A percentile compares a stretch with the other conserved stretches of the same genome.
These are phyloP conservation scores for Heliothis peltigera DNA, from an alignment of 2,888 invertebrate genomes.

Conservation along the genomic window DNA sequence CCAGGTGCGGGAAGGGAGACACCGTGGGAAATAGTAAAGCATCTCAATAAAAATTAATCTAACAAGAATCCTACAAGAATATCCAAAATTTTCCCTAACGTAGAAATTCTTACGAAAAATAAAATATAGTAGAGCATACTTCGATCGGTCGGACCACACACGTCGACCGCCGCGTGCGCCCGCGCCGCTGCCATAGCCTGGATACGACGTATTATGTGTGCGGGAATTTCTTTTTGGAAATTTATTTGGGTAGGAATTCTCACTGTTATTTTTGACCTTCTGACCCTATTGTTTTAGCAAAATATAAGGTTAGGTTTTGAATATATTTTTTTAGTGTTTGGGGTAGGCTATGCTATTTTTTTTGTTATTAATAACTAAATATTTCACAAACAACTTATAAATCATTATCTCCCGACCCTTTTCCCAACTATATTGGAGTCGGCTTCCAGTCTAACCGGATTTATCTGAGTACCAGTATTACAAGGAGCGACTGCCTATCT, in stretches of 20 bases:
- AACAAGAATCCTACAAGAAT: constrained; percentile 51
- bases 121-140: constrained; percentile 61
- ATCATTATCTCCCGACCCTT: too few species aligned
- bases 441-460: too few species aligned
- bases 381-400: too few species aligned
- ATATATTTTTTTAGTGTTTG: too few species aligned
- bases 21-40: too few species aligned
- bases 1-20: too few species aligned
- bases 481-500: too few species aligned
- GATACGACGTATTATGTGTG: constrained; percentile 23
- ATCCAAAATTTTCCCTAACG: constrained; percentile 35
- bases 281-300: not conserved
- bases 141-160: constrained; percentile 66
- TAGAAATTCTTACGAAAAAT: constrained; percentile 52
- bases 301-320: too few species aligned
- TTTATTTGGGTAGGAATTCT: not conserved
- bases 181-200: constrained; percentile 18
- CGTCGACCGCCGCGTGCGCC: constrained; percentile 64
- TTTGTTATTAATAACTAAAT: too few species aligned
- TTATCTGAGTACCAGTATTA: too few species aligned
- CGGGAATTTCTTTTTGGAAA: constrained; percentile 11
- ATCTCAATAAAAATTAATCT: constrained; percentile 11
- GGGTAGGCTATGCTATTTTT: too few species aligned
- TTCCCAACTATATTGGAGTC: too few species aligned
- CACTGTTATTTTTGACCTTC: not conserved